Evolutionary conservation across 2,797 vertebrate genomes (phyloP).

Genomic region (Brachyalestes nurse): DNA sequence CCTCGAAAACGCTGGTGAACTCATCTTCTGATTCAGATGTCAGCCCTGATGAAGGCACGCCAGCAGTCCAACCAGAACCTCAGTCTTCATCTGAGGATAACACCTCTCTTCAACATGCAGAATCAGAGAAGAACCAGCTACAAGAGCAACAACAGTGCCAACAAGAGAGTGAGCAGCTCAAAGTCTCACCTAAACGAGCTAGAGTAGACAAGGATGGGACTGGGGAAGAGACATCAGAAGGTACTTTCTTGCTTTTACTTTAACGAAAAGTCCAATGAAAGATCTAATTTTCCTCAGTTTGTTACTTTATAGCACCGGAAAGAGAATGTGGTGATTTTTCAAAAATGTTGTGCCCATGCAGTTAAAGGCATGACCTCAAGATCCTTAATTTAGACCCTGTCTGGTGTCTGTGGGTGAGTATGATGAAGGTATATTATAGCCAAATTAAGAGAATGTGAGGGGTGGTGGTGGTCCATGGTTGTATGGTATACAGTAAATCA

Average conservation of each 20-base stretch:
- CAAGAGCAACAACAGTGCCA: background rate
- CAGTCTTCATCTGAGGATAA: conserved; percentile 16
- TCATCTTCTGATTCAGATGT: conserved; percentile 28
- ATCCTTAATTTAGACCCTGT: too few species aligned
- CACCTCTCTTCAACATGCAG: background rate
- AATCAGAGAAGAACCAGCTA: background rate
- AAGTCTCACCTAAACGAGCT: conserved; percentile 60
- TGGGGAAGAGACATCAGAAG: conserved; percentile 7
- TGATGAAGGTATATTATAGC: too few species aligned
- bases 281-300: conserved; percentile 9
- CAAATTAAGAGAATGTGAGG: too few species aligned
- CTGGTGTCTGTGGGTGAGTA: too few species aligned
- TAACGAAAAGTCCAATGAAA: too few species aligned
- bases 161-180: background rate
- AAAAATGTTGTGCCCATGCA: too few species aligned
- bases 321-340: too few species aligned
- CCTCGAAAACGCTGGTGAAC: background rate
- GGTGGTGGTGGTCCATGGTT: too few species aligned
- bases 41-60: background rate
- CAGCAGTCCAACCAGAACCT: background rate
- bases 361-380: too few species aligned
- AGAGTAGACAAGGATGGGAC: conserved; percentile 19
- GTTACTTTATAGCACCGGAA: background rate
- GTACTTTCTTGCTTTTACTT: background rate
- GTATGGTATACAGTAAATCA: too few species aligned